Percentiles rank a stretch among this genome's conserved stretches.
phyloP scores from a whole-genome alignment of 2,113 vertebrate species.

The Paradisaea rubra region DNA sequence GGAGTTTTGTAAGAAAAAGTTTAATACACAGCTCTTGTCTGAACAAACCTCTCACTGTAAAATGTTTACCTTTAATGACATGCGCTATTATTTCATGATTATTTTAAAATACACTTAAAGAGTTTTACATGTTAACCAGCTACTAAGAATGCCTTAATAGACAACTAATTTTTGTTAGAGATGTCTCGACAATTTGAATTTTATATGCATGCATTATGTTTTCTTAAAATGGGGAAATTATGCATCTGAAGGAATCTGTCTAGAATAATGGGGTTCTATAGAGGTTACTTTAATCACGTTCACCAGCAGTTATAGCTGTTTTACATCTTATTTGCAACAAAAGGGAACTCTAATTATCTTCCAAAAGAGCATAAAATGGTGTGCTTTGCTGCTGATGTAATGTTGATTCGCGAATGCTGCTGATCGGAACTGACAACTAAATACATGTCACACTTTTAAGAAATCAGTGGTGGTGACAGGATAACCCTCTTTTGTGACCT shows the following conservation, averaged over 20 bases:
- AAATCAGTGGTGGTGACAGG: constrained; percentile 78
- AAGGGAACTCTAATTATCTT: constrained; percentile 93
- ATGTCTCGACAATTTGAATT: constrained; percentile 84
- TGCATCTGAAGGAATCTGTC: constrained; percentile 87
- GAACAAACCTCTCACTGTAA: constrained; percentile 71
- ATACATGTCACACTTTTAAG: constrained; percentile 81
- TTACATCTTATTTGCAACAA: constrained; percentile 91
- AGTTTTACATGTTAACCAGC: constrained; percentile 82
- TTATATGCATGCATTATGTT: constrained; percentile 87
- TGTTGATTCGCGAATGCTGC: constrained; percentile 84
- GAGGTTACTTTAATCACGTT: constrained; percentile 96
- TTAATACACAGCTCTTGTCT: constrained; percentile 69
- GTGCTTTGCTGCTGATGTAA: constrained; percentile 85
- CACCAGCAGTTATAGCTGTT: constrained; percentile 91
- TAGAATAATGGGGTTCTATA: constrained; percentile 92
- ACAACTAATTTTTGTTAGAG: constrained; percentile 85
- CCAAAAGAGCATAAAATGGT: constrained; percentile 86
- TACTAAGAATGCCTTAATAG: constrained; percentile 84
- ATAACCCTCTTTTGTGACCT: constrained; percentile 83
- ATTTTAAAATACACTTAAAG: constrained; percentile 83
- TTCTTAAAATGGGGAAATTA: constrained; percentile 87
- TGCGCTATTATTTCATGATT: constrained; percentile 81
- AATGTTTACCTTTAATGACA: constrained; percentile 82
- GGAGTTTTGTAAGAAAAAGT: constrained; percentile 72
- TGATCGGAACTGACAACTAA: constrained; percentile 93